phyloP scores from a whole-genome alignment of 2,113 vertebrate species.

The Lota lota region DNA sequence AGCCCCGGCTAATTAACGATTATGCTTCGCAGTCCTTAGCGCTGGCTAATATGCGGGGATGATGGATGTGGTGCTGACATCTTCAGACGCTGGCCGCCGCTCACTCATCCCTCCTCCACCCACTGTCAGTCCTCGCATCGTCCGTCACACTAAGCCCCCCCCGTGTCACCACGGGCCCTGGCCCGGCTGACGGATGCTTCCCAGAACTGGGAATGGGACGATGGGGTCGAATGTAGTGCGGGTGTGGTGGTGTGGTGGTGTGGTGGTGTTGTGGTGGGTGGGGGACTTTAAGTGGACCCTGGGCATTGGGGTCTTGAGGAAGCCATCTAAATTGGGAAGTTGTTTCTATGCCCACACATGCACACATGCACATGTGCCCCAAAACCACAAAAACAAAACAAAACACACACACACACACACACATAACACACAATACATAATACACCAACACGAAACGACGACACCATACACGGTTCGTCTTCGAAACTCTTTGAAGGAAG shows the following conservation, averaged over 20 bases:
- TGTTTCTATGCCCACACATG: too few species aligned
- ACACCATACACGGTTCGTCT: not conserved
- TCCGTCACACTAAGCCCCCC: constrained; percentile 42
- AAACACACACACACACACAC: too few species aligned
- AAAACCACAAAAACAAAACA: too few species aligned
- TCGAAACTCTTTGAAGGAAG: too few species aligned
- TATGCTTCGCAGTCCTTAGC: constrained; percentile 57
- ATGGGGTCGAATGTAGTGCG: not conserved
- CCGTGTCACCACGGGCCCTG: constrained; percentile 54
- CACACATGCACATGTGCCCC: too few species aligned
- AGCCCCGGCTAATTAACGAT: constrained; percentile 64
- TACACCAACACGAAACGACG: too few species aligned
- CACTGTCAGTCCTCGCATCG: constrained; percentile 35
- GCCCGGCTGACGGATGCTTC: constrained; percentile 45
- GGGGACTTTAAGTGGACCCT: not conserved
- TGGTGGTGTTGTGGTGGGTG: not conserved
- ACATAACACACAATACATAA: too few species aligned
- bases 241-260: not conserved
- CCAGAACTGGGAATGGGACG: constrained; percentile 43
- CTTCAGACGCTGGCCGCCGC: constrained; percentile 43
- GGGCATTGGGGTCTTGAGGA: too few species aligned
- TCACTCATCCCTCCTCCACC: constrained; percentile 22
- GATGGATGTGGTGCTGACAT: constrained; percentile 67
- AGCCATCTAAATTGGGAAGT: too few species aligned
- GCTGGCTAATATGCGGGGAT: constrained; percentile 55